phyloP scores from a whole-genome alignment of 2,888 invertebrate species.

The Dynastes grantii region DNA sequence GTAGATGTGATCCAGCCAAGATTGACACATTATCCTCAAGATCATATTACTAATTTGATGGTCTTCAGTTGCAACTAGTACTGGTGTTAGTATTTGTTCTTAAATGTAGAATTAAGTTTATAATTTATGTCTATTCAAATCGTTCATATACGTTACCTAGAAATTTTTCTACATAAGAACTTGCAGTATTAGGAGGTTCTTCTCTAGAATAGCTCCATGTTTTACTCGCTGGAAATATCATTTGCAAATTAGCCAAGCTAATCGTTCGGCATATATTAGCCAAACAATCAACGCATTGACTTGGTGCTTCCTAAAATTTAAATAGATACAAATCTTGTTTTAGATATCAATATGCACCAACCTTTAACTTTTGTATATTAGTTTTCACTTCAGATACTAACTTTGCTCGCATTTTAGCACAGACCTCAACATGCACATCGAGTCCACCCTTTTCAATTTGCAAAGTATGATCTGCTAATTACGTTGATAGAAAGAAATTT shows the following conservation, averaged over 20 bases:
- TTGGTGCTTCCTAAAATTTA: conserved; percentile 77
- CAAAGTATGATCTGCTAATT: conserved; percentile 75
- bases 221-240: conserved; percentile 82
- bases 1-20: conserved; percentile 91
- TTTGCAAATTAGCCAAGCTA: conserved; percentile 85
- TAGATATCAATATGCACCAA: conserved; percentile 61
- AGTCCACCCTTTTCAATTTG: conserved; percentile 73
- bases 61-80: conserved; percentile 84
- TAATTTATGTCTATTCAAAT: too few relatives aligned
- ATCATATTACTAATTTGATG: conserved; percentile 83
- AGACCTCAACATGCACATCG: conserved; percentile 86
- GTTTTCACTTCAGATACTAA: conserved; percentile 85
- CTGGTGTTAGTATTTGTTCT: conserved; percentile 85
- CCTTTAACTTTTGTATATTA: conserved; percentile 84
- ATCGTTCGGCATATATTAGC: conserved; percentile 84
- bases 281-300: conserved; percentile 81
- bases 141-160: conserved; percentile 72
- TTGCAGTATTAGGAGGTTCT: conserved; percentile 66
- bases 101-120: conserved; percentile 58
- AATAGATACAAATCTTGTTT: not conserved
- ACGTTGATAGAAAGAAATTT: too few relatives aligned
- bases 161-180: conserved; percentile 82
- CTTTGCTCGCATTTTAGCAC: conserved; percentile 86
- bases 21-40: conserved; percentile 87
- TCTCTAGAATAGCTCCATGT: conserved; percentile 76